Evolutionary conservation across 2,113 vertebrate species (phyloP), one percentile per base, ranked within the genome.

Genomic region (Geococcyx californianus): DNA sequence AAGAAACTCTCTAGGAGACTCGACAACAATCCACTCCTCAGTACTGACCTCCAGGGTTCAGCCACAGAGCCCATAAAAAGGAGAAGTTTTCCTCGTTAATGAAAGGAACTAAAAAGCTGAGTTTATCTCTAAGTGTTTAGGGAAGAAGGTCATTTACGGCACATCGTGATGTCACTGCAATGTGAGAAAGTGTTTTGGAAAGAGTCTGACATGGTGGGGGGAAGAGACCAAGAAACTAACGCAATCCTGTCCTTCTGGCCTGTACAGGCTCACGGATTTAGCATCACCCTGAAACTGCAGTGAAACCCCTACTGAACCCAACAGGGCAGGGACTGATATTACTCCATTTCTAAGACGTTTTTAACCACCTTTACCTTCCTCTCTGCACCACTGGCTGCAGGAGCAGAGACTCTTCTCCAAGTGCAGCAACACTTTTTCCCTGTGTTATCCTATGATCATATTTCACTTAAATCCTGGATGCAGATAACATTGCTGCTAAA

Each of bases 401-500:
- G 21, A 66, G 19, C 25, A 74, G 49, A 34, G 49, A 8, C 16
- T 67, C 56, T 52, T 67, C 38, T 86, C 26, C 25, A n/a, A 69
- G 7, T 0, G 2, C 5, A 29, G 38, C 13, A 44, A 38, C 9
- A 9, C 3, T 45, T 84, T 67, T 70, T 17, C 12, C 13, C 6
- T 13, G 0, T 11, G 7, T 42, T 81, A 49, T 36, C 59, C 49
- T 28, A 4, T 2, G 3, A 13, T 14, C 16, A 23, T 16, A 1
- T 18, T 28, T 45, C 6, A 69, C 28, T 21, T 9, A 14, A 62
- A 10, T 26, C 8, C 12, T 33, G 38, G 56, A 6, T 0, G 0
- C 3, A 6, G 56, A 13, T 21, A 66, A 49, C 0, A 0, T 24
- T 20, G 28, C 84, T 60, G 40, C 45, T 40, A 20, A 90, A 7